Evolutionary conservation across 2,113 vertebrate species (phyloP).

Genomic region (Caretta caretta): DNA sequence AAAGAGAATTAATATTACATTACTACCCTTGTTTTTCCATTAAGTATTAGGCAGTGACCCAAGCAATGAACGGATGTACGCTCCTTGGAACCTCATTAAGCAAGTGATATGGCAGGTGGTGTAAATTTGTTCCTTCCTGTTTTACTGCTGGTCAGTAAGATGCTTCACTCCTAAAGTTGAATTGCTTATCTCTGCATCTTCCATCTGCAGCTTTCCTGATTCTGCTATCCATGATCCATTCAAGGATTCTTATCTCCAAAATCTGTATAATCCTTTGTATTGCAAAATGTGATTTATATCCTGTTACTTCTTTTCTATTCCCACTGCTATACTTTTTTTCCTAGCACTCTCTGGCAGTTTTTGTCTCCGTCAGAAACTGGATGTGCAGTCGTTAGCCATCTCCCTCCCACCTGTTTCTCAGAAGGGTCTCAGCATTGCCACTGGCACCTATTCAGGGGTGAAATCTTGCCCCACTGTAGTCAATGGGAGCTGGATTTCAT

Average conservation of each 20-base stretch:
- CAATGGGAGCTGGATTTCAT: not conserved
- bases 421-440: not conserved
- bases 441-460: not conserved
- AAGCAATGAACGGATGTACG: not conserved
- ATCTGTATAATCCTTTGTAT: not conserved
- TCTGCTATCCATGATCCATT: accelerated
- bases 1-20: not conserved
- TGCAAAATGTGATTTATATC: accelerated
- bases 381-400: not conserved
- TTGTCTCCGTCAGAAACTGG: not conserved
- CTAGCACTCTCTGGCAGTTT: not conserved
- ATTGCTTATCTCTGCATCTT: not conserved
- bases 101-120: not conserved
- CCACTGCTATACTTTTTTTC: not conserved
- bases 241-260: not conserved
- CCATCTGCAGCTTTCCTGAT: not conserved
- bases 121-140: not conserved
- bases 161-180: not conserved
- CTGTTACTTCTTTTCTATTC: not conserved
- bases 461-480: not conserved
- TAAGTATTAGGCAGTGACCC: not conserved
- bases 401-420: not conserved
- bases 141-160: not conserved
- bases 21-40: not conserved
- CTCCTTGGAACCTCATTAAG: not conserved